These are phyloP conservation scores for Gulo gulo DNA, from an alignment of 2,113 vertebrate species.

Conservation along the genomic window DNA sequence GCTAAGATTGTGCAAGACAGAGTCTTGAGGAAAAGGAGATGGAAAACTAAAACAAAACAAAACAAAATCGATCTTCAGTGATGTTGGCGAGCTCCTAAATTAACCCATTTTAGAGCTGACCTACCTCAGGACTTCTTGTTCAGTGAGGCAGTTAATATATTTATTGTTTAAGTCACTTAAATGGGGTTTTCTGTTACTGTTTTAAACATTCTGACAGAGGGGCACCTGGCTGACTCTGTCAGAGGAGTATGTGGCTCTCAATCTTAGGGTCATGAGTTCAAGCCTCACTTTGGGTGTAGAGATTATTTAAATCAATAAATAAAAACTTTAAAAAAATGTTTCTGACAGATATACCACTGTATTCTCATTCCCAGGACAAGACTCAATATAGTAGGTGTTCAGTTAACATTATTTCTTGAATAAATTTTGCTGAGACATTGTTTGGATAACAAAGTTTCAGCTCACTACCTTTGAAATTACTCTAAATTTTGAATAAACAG, in stretches of 20 bases:
- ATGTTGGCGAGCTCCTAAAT: background rate
- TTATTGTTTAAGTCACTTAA: background rate
- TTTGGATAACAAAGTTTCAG: background rate
- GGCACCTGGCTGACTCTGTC: background rate
- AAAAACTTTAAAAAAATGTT: background rate
- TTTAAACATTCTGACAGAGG: background rate
- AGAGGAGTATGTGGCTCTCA: background rate
- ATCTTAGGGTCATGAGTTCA: background rate
- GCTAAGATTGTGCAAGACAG: background rate
- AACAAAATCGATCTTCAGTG: background rate
- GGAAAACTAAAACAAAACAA: background rate
- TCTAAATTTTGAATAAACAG: background rate
- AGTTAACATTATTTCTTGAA: background rate
- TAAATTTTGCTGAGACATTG: background rate
- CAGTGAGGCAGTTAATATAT: background rate
- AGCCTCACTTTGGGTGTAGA: background rate
- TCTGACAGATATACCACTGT: background rate
- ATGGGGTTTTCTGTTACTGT: background rate
- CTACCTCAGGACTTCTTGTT: background rate
- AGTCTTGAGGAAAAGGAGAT: background rate
- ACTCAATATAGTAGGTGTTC: background rate
- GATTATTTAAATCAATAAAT: background rate
- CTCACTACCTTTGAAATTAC: background rate
- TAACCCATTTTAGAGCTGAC: background rate
- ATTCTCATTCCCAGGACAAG: background rate